A percentile compares a stretch with the other conserved stretches of the same genome.
These are phyloP conservation scores for Reticulitermes lucifugus DNA, from an alignment of 2,888 invertebrate genomes.

Conservation along the genomic window DNA sequence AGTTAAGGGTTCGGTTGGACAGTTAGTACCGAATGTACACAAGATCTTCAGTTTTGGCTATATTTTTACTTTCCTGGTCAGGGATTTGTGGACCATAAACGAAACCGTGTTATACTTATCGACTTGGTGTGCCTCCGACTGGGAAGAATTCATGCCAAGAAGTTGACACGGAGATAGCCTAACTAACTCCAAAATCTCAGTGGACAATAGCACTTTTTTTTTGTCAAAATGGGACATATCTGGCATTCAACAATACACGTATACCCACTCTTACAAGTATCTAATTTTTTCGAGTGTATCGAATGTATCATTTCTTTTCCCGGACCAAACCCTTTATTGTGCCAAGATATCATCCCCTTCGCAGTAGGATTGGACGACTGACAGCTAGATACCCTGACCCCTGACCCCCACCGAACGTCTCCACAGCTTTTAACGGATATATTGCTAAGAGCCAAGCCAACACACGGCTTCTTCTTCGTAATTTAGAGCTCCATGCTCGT, in stretches of 20 bases:
- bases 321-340: not conserved
- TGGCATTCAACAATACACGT: not conserved
- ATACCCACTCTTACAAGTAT: not conserved
- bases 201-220: not conserved
- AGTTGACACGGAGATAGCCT: not conserved
- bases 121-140: no score
- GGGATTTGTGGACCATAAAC: no score
- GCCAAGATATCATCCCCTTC: conserved; percentile 9
- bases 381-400: not conserved
- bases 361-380: conserved; percentile 1
- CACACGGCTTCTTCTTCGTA: not conserved
- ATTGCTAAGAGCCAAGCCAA: conserved; percentile 6
- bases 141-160: no score
- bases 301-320: not conserved
- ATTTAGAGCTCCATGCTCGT: not conserved
- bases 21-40: no score
- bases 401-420: not conserved
- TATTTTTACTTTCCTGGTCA: no score
- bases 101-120: no score
- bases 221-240: not conserved
- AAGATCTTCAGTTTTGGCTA: no score
- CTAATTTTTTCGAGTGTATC: conserved; percentile 4
- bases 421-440: conserved; percentile 25
- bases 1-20: no score
- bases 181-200: not conserved